Percentiles rank a stretch among this genome's conserved stretches.
These are phyloP conservation scores for Verasper variegatus DNA, from an alignment of 2,113 vertebrate genomes.

Conservation along the genomic window DNA sequence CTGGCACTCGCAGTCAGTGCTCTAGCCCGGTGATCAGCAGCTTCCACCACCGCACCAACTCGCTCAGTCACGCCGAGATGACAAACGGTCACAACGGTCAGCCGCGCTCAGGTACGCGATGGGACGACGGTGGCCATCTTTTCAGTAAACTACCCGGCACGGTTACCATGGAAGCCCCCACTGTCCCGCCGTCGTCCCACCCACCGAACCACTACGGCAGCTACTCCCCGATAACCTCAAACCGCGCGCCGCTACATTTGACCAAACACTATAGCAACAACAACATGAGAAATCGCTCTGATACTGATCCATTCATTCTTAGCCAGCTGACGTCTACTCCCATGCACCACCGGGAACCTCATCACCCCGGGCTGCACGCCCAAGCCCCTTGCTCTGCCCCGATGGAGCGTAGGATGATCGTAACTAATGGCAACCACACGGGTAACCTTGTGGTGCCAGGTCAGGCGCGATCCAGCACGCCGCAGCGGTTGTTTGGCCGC, in stretches of 20 bases:
- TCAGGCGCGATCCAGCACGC: slow-evolving; percentile 73
- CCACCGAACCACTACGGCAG: slow-evolving; percentile 62
- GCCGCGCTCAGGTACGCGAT: slow-evolving; percentile 44
- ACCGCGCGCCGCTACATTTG: slow-evolving; percentile 57
- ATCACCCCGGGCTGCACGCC: slow-evolving; percentile 37
- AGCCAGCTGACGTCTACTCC: slow-evolving; percentile 86
- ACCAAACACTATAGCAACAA: slow-evolving; percentile 76
- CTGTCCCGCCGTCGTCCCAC: slow-evolving; percentile 16
- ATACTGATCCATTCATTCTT: slow-evolving; percentile 90
- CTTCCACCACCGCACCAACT: slow-evolving; percentile 84
- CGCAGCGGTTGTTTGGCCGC: slow-evolving; percentile 70
- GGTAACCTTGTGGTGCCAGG: slow-evolving; percentile 60
- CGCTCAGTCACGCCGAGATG: slow-evolving; percentile 82
- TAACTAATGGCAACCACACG: slow-evolving; percentile 81
- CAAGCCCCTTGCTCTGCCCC: slow-evolving; percentile 69
- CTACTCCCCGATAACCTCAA: slow-evolving; percentile 80
- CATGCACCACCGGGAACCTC: slow-evolving; percentile 46
- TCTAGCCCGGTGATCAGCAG: slow-evolving; percentile 86
- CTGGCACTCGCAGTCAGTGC: slow-evolving; percentile 84
- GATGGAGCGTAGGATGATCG: slow-evolving; percentile 68
- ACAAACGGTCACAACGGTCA: slow-evolving; percentile 80
- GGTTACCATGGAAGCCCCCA: slow-evolving; percentile 9
- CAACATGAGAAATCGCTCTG: slow-evolving; percentile 86
- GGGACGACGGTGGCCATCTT: slow-evolving; percentile 70
- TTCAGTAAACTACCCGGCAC: slow-evolving; percentile 62